Conservation (phyloP, 1,140 invertebrate species). For the Papilio polyxenes region DNA sequence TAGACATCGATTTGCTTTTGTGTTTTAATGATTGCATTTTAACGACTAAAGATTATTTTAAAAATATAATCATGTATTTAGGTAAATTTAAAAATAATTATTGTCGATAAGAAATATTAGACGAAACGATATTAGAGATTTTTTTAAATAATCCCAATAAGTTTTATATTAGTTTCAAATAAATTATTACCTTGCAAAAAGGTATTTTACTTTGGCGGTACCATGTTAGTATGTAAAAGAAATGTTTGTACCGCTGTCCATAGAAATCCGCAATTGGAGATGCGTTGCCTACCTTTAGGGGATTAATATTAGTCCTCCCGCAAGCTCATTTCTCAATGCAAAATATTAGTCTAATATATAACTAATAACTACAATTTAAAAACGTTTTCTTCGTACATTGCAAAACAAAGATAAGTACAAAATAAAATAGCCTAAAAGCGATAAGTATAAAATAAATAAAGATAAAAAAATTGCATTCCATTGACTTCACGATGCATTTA, state of each 20-base stretch:
- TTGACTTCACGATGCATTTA: constrained; percentile 2
- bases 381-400: background rate
- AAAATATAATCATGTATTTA: background rate
- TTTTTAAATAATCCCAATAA: too few relatives aligned
- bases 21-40: constrained; percentile 11
- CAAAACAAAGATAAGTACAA: background rate
- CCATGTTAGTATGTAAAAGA: too few relatives aligned
- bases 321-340: too few relatives aligned
- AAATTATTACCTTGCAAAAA: too few relatives aligned
- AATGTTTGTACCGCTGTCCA: too few relatives aligned
- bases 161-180: too few relatives aligned
- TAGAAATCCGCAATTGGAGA: too few relatives aligned
- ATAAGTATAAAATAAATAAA: background rate
- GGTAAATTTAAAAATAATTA: background rate
- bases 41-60: background rate
- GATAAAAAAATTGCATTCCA: constrained; percentile 7
- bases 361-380: background rate
- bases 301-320: too few relatives aligned
- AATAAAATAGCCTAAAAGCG: background rate
- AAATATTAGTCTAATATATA: background rate
- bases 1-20: constrained; percentile 29
- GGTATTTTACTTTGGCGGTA: too few relatives aligned
- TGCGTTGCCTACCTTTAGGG: too few relatives aligned
- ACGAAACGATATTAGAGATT: background rate
- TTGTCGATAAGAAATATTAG: background rate